Evolutionary conservation across 1,140 invertebrate genomes (phyloP), one percentile per base, ranked within the genome.

Genomic region (Tribolium castaneum): DNA sequence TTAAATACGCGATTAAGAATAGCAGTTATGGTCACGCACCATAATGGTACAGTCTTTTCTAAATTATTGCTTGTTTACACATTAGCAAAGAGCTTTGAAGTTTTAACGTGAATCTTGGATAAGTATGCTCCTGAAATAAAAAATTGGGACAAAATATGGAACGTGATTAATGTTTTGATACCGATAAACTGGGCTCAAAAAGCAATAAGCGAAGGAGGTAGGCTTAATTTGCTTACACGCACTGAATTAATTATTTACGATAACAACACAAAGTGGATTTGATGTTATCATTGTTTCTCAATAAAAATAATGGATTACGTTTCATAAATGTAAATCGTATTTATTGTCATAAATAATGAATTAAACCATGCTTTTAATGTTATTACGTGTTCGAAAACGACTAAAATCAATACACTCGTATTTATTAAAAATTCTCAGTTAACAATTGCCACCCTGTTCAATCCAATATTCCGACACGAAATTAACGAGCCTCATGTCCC

Each of bases 1-100:
- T 84, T 84, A 83, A 84, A 84, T 82, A 81, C 79, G 77, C 80
- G 83, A 82, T 83, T 82, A 81, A 81, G 76, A 71, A 80, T 81
- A 79, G 72, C 80, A 77, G 79, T 80, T 77, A 79, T 80, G 76
- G 82, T 83, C 81, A 81, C 80, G 81, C 80, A 80, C 45, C 13
- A 54, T 73, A 73, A 73, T 73, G 52, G 51, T 75, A 75, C 51
- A 56, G 72, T 75, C 51, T 56, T 75, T 75, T 56, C 72, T 54
- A 75, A 75, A 75, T 75, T 75, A 56, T 75, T 75, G 16, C 72
- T 56, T 75, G 72, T 75, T 75, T 75, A 75, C 72, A 75, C 72
- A 75, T 75, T 75, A 66, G 30, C 30, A 66, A n/a, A 72, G 39
- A 45, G 39, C 39, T 45, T 45, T 45, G 0, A 45, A 45, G 7